Evolutionary conservation across 1,140 invertebrate species (phyloP), one percentile per base, ranked within the genome.

Genomic region (Drosophila pachea): DNA sequence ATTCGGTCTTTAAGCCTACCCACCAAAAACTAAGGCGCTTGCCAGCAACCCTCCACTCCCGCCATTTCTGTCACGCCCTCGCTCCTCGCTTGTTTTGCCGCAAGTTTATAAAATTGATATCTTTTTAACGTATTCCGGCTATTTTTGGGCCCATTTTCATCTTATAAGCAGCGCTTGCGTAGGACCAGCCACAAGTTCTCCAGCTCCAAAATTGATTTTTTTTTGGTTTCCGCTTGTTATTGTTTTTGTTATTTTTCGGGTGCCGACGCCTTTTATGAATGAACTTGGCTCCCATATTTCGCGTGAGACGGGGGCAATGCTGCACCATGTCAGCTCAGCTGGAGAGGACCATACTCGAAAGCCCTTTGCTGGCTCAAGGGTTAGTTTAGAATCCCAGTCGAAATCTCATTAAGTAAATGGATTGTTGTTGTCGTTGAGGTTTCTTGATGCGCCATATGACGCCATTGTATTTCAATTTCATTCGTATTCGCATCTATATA

Each of bases 341-440:
- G 22, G 22, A n/a, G 5, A 12, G 12, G 40, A 43, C n/a, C n/a
- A 43, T 14, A n/a, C 12, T 43, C 12, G 2, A 7, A 7, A 3
- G 22, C 29, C 12, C 40, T 14, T 22, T 43, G 40, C 3, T 14
- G 40, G 6, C 12, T 29, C 49, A 5, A 11, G 59, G 36, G 45
- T 52, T 67, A 58, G 50, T 73, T 74, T 79, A 73, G 73, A 84
- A 84, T 84, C 79, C 79, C 76, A 76, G 65, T 70, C 68, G 81
- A 69, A 73, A 84, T 71, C 76, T 71, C 76, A 84, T 84, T 84
- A 86, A 76, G 68, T 79, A 84, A 84, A 84, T 84, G 79, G 81
- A 84, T 84, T 79, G 76, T 54, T 68, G n/a, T 7, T 43, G 56
- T 73, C 45, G 40, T 61, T 68, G 65, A 65, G 75, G 75, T 78